Evolutionary conservation across 1,140 invertebrate genomes (phyloP).

Genomic region (Protaetia brevitarsis): DNA sequence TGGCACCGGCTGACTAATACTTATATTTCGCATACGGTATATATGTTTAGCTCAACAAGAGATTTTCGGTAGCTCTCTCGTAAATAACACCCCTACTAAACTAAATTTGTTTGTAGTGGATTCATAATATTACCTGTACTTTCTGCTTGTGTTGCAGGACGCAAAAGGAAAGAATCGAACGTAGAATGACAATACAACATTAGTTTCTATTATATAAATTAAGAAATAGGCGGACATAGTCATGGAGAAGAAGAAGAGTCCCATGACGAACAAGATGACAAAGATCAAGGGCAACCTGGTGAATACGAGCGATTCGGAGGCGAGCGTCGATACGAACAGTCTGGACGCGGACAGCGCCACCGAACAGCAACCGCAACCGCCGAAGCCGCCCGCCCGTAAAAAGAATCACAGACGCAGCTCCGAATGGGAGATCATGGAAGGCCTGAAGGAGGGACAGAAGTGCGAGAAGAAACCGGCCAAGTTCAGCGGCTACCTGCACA

Average conservation of each 20-base stretch:
- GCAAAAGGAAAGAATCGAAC: not conserved
- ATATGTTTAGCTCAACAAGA: too few species aligned
- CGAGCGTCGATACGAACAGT: slow-evolving; percentile 61
- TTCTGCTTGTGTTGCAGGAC: not conserved
- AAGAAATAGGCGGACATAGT: too few species aligned
- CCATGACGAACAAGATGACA: slow-evolving; percentile 44
- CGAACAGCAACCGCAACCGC: slow-evolving; percentile 37
- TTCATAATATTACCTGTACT: too few species aligned
- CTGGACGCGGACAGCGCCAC: slow-evolving; percentile 55
- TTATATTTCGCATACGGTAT: too few species aligned
- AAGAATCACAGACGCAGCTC: slow-evolving; percentile 55
- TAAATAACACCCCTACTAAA: too few species aligned
- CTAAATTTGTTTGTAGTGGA: too few species aligned
- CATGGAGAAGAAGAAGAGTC: slow-evolving; percentile 41
- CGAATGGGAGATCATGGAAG: slow-evolving; percentile 81
- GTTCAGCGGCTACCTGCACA: slow-evolving; percentile 74
- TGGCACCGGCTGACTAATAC: too few species aligned
- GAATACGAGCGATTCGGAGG: slow-evolving; percentile 54
- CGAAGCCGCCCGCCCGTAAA: slow-evolving; percentile 40
- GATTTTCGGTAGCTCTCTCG: too few species aligned
- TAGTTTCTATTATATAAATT: not conserved
- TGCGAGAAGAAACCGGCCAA: slow-evolving; percentile 70
- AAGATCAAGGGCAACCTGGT: slow-evolving; percentile 35
- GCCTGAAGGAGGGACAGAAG: slow-evolving; percentile 71
- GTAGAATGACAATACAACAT: not conserved